Conservation (phyloP, 2,888 invertebrate genomes). For the Drosophila robusta region DNA sequence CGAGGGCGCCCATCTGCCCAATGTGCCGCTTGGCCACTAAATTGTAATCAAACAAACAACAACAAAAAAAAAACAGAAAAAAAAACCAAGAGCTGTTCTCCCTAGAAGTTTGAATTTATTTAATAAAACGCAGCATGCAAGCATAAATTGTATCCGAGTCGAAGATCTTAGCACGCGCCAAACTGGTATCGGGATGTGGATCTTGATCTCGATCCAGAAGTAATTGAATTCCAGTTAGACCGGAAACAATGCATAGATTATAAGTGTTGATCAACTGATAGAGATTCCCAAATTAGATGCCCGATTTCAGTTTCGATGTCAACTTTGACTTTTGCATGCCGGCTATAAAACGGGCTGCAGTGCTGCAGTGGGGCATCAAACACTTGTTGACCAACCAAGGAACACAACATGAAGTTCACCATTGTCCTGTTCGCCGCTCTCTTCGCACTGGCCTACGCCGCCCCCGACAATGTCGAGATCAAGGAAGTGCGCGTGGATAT, state of each 20-base stretch:
- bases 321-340: constrained; percentile 43
- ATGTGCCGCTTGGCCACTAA: constrained; percentile 63
- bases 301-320: neutral
- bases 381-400: constrained; percentile 29
- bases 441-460: constrained; percentile 63
- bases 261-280: neutral
- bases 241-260: neutral
- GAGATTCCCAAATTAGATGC: no score
- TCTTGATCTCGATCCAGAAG: neutral
- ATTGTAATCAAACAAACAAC: constrained; percentile 7
- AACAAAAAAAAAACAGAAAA: constrained; percentile 1
- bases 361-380: constrained; percentile 41
- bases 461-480: neutral
- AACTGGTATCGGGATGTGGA: neutral
- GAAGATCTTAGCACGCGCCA: neutral
- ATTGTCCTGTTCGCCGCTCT: constrained; percentile 66
- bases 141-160: constrained; percentile 19
- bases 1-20: constrained; percentile 83
- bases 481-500: neutral
- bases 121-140: constrained; percentile 64
- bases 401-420: constrained; percentile 63
- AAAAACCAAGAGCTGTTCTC: constrained; percentile 68
- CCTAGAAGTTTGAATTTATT: constrained; percentile 54
- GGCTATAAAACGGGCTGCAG: constrained; percentile 36
- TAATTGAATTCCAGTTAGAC: neutral